Evolutionary conservation across 2,888 invertebrate species (phyloP).

Genomic region (Cremastinae sp.): DNA sequence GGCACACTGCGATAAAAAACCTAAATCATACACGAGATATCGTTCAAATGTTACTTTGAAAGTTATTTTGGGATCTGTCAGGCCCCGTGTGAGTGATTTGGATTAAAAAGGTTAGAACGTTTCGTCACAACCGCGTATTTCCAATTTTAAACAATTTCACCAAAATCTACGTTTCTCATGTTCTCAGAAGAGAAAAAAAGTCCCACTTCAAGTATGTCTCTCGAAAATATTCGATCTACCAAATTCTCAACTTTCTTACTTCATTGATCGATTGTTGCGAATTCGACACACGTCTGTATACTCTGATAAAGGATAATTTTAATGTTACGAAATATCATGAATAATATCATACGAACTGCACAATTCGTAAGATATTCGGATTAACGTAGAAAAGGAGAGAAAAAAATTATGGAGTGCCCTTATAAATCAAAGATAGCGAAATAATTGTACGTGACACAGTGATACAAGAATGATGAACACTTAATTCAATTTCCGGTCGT

Average conservation of each 20-base stretch:
- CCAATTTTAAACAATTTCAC: slow-evolving; percentile 7
- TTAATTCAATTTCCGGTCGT: slow-evolving; percentile 7
- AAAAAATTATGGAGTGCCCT: slow-evolving; percentile 9
- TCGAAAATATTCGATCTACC: slow-evolving; percentile 10
- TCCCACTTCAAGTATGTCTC: background rate
- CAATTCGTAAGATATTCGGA: slow-evolving; percentile 32
- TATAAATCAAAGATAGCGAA: slow-evolving; percentile 38
- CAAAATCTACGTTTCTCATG: slow-evolving; percentile 16
- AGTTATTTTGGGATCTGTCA: too few relatives aligned
- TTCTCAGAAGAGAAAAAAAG: slow-evolving; percentile 7
- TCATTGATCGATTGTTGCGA: slow-evolving; percentile 45
- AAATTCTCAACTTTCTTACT: slow-evolving; percentile 34
- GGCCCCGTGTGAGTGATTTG: too few relatives aligned
- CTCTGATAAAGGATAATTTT: slow-evolving; percentile 46
- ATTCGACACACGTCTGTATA: slow-evolving; percentile 46
- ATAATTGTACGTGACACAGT: slow-evolving; percentile 2
- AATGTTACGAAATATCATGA: slow-evolving; percentile 23
- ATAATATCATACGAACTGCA: slow-evolving; percentile 28
- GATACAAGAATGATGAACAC: background rate
- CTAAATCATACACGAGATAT: too few relatives aligned
- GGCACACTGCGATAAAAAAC: background rate
- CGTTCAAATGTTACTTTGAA: too few relatives aligned
- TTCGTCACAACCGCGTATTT: background rate
- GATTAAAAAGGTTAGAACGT: too few relatives aligned
- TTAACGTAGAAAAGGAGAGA: slow-evolving; percentile 21